These are phyloP conservation scores for Aphelenchoides avenae DNA, from an alignment of 1,140 invertebrate species.

Conservation along the genomic window DNA sequence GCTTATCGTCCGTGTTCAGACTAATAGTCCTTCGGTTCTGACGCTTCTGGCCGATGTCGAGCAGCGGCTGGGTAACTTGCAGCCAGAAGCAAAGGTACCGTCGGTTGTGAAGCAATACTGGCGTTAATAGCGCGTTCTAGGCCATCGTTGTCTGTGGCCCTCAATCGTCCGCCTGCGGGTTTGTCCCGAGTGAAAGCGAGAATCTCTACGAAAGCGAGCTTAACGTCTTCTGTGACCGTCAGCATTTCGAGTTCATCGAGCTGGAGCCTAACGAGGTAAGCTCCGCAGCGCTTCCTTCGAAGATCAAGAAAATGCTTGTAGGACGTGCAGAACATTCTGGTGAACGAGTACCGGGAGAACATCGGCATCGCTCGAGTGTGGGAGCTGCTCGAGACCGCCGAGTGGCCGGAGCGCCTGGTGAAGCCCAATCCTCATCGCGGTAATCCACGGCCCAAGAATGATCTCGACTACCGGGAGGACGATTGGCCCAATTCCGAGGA, in stretches of 20 bases:
- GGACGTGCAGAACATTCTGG: not conserved
- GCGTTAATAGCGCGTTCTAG: not conserved
- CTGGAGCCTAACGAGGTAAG: slow-evolving; percentile 7
- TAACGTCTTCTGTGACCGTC: not conserved
- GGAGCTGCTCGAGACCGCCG: slow-evolving; percentile 3
- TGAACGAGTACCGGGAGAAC: not conserved
- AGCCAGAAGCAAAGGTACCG: no score
- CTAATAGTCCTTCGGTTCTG: no score
- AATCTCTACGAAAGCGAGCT: not conserved
- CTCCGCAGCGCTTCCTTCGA: not conserved
- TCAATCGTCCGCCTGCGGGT: no score
- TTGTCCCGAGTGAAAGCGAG: no score
- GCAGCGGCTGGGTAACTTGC: no score
- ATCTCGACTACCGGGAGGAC: no score
- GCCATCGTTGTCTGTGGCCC: slow-evolving; percentile 3
- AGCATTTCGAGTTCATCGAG: slow-evolving; percentile 3
- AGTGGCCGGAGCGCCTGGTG: not conserved
- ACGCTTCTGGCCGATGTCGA: no score
- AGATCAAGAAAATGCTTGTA: not conserved
- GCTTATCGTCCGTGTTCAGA: no score
- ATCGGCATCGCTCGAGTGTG: slow-evolving; percentile 1
- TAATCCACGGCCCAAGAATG: no score
- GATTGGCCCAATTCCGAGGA: no score
- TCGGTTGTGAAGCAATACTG: no score
- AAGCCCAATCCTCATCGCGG: no score